Conservation (phyloP, 2,797 vertebrate genomes). For the Discoglossus pictus region DNA sequence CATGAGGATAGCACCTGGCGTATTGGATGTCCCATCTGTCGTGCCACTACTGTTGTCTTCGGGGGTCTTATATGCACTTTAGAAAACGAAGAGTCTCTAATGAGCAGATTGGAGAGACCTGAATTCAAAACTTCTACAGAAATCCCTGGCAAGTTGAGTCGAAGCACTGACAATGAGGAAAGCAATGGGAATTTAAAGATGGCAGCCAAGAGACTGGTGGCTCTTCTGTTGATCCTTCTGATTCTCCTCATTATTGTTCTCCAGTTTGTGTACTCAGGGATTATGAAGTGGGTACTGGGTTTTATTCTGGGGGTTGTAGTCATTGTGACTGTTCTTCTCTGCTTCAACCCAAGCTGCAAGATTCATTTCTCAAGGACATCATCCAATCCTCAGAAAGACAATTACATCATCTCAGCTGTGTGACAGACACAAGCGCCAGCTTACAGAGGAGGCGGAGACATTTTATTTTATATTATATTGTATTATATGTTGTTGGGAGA, state of each 20-base stretch:
- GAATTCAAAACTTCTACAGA: background rate
- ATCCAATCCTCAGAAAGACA: slow-evolving; percentile 55
- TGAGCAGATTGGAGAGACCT: slow-evolving; percentile 37
- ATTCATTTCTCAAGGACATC: slow-evolving; percentile 19
- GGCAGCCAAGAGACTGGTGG: slow-evolving; percentile 59
- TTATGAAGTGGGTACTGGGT: slow-evolving; percentile 64
- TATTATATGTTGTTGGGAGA: too few species aligned
- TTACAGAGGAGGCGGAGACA: too few species aligned
- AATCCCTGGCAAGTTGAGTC: background rate
- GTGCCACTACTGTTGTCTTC: slow-evolving; percentile 60
- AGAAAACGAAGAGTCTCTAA: slow-evolving; percentile 55
- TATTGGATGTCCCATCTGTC: slow-evolving; percentile 69
- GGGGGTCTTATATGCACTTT: slow-evolving; percentile 71
- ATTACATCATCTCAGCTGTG: slow-evolving; percentile 55
- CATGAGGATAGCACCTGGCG: slow-evolving; percentile 59
- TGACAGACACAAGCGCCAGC: slow-evolving; percentile 36
- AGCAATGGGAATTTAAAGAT: slow-evolving; percentile 38
- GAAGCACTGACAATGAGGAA: background rate
- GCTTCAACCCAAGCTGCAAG: slow-evolving; percentile 56
- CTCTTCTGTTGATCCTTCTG: slow-evolving; percentile 63
- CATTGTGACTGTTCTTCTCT: slow-evolving; percentile 63
- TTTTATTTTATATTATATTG: too few species aligned
- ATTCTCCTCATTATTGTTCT: slow-evolving; percentile 64
- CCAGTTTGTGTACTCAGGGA: slow-evolving; percentile 61
- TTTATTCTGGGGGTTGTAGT: slow-evolving; percentile 57